phyloP scores from a whole-genome alignment of 2,113 vertebrate genomes.

The Nansenia antarctica region DNA sequence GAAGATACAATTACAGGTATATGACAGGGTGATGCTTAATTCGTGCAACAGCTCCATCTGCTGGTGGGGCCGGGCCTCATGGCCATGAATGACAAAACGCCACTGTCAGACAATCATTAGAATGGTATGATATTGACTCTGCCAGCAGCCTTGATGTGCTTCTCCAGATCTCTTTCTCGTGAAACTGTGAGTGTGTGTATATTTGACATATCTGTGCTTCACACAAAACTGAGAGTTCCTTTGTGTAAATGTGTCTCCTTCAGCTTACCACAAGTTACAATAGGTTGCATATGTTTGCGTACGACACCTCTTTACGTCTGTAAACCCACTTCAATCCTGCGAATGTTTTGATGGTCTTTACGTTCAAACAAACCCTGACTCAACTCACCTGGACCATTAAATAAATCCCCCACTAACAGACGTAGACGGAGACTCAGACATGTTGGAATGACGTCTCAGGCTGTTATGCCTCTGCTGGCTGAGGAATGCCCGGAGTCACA shows the following conservation, averaged over 20 bases:
- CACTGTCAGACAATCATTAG: too few species aligned
- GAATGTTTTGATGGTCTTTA: neutral
- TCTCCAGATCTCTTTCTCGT: too few species aligned
- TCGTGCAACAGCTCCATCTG: too few species aligned
- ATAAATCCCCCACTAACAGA: neutral
- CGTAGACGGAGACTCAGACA: neutral
- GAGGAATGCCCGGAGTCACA: neutral
- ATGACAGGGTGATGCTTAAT: too few species aligned
- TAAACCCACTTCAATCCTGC: too few species aligned
- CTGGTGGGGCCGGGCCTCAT: too few species aligned
- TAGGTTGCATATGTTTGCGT: neutral
- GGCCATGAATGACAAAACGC: too few species aligned
- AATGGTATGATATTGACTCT: too few species aligned
- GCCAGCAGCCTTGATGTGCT: conserved; percentile 13
- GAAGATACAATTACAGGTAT: too few species aligned
- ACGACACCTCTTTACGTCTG: neutral
- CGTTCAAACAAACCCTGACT: neutral
- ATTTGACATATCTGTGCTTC: neutral
- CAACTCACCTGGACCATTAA: neutral
- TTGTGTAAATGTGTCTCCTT: too few species aligned
- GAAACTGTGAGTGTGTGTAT: neutral
- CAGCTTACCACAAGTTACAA: too few species aligned
- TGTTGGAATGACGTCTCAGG: neutral
- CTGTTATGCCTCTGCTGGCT: neutral
- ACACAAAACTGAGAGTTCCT: too few species aligned